phyloP scores from a whole-genome alignment of 1,140 invertebrate species.

The Plodia interpunctella region DNA sequence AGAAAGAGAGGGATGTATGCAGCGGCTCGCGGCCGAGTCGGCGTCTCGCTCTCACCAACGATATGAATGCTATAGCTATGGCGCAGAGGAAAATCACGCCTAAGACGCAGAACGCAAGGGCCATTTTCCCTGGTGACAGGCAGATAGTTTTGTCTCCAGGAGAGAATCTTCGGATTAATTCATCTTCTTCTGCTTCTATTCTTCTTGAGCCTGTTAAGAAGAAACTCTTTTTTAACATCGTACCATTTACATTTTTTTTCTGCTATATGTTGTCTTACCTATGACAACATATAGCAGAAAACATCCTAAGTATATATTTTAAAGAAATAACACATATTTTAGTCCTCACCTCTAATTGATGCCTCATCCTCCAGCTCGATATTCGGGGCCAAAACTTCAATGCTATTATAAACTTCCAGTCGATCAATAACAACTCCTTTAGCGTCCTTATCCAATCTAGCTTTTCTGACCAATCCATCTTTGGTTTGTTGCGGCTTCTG shows the following conservation, averaged over 20 bases:
- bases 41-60: conserved; percentile 78
- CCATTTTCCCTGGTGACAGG: conserved; percentile 84
- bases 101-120: conserved; percentile 82
- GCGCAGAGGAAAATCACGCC: conserved; percentile 82
- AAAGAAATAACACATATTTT: too few relatives aligned
- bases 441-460: conserved; percentile 69
- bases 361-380: conserved; percentile 81
- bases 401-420: conserved; percentile 86
- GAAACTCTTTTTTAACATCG: too few relatives aligned
- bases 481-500: conserved; percentile 65
- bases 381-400: conserved; percentile 86
- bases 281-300: too few relatives aligned
- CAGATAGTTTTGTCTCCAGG: conserved; percentile 82
- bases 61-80: conserved; percentile 81
- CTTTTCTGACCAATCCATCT: conserved; percentile 66
- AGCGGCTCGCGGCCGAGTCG: conserved; percentile 59
- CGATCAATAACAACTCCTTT: conserved; percentile 80
- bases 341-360: conserved; percentile 64
- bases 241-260: too few relatives aligned
- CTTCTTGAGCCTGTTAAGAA: conserved; percentile 53
- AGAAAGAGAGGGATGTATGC: conserved; percentile 73
- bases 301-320: too few relatives aligned
- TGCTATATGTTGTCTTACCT: too few relatives aligned
- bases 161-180: conserved; percentile 58
- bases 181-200: conserved; percentile 59